Evolutionary conservation across 2,888 invertebrate genomes (phyloP).

Genomic region (Sinhomidia bicolor): DNA sequence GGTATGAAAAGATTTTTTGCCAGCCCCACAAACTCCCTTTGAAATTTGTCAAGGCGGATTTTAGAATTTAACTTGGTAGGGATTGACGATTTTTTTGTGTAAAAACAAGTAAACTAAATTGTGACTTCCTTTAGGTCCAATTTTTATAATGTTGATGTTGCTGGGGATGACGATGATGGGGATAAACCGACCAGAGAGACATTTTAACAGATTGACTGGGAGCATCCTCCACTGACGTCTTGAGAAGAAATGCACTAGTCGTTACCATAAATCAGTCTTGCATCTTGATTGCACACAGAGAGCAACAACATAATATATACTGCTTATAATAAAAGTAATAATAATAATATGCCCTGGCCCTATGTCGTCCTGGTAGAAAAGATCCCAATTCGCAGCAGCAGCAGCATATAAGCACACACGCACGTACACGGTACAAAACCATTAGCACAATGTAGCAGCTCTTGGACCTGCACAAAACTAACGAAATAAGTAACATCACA

Average conservation of each 20-base stretch:
- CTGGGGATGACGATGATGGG: not conserved
- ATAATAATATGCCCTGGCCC: too few species aligned
- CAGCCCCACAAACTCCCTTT: not conserved
- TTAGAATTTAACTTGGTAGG: not conserved
- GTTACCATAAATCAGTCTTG: constrained; percentile 26
- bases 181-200: not conserved
- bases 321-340: not conserved
- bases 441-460: constrained; percentile 4
- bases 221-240: not conserved
- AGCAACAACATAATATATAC: too few species aligned
- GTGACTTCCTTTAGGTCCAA: constrained; percentile 6
- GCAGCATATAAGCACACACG: not conserved
- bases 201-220: not conserved
- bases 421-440: too few species aligned
- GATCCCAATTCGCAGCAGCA: not conserved
- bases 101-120: not conserved
- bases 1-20: not conserved
- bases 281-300: constrained; percentile 3
- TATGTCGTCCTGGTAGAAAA: not conserved
- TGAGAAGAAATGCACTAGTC: not conserved
- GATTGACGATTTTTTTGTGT: not conserved
- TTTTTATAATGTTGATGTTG: not conserved
- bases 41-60: not conserved
- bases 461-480: not conserved
- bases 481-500: not conserved